Evolutionary conservation across 2,113 vertebrate species (phyloP), one percentile per base, ranked within the genome.

Genomic region (Oreotrochilus melanogaster): DNA sequence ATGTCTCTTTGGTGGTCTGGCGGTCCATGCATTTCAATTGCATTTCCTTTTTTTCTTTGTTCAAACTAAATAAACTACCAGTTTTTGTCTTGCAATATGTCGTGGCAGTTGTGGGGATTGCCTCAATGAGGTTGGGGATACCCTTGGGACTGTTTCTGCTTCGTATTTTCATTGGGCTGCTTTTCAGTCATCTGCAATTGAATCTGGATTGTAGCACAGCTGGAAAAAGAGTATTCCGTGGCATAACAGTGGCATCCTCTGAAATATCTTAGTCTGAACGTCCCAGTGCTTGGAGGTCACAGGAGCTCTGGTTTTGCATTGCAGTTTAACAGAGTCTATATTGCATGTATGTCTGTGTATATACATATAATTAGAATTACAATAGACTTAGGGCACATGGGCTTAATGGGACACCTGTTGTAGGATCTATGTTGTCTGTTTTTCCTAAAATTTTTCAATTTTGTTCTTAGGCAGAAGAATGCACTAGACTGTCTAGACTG

Each of bases 231-330:
- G 19, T 61, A 18, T 61, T 64, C 2, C 1, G 2, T 48, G 37
- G 27, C 4, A 1, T 48, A 67, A 51, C 1, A 67, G 28, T 25
- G 57, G 1, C 2, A 43, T 62, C 25, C 19, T 64, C 33, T 71
- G 39, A 67, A 54, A 27, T 61, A 9, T 7, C 43, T 60, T 37
- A 6, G 31, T 35, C 31, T 11, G n/a, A 3, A 27, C 0, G 1
- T 72, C 42, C 24, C 7, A 3, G 17, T 73, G 35, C 33, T 42
- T 83, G 42, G 58, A 72, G 22, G 27, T 87, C 31, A 6, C 2
- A 6, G 51, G 60, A 43, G 4, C 39, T 80, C 39, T 58, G 61
- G 24, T 14, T 43, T 18, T 60, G n/a, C 8, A 1, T 37, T 7
- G 0, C 16, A 21, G 48, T 14, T 35, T 42, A 62, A 10, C 18